Base-by-base conservation (phyloP, 2,113 vertebrate species). In the Phalacrocorax pelagicus region DNA sequence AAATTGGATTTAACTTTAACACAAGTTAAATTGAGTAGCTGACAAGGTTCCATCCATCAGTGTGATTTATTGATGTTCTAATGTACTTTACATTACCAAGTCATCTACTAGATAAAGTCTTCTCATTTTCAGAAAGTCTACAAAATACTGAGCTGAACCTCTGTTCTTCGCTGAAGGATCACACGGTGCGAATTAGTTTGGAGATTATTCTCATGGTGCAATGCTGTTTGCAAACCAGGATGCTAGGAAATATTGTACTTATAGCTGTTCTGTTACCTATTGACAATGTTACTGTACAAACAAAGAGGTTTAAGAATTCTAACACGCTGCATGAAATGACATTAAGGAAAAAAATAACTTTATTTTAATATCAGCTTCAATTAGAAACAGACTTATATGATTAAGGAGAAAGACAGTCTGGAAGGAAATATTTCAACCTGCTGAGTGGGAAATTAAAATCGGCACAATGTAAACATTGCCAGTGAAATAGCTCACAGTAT, bases 401-500 rank as follows among this genome's bases (percentile, higher is more conserved):
- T 65, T 79, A 79, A 89, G 58, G 81, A 75, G 49, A 74, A 96
- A 92, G 38, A 61, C 30, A 61, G 46, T 58, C 73, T 81, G 46
- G 62, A 96, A 94, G 62, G 89, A 95, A 94, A 65, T 82, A 73
- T 91, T 95, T 95, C 73, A 85, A 58, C 81, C 86, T 94, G 62
- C 87, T 96, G 81, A 90, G 84, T 32, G 47, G 84, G 84, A 95
- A 95, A 97, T 96, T 90, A 92, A 91, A 95, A 77, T 92, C 81
- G 77, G 36, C 54, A 72, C 58, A 92, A 73, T n/a, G 30, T 88
- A 93, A 92, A 82, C 46, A 72, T 82, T 61, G 67, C 30, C 40
- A 85, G 24, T 22, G 89, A 89, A 87, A 85, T 3, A 74, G 29
- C 32, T 66, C 12, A 40, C 59, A 63, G 27, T 26, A 58, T 70